Base-by-base conservation (phyloP, 2,888 invertebrate genomes). In the Octonoba sinensis region DNA sequence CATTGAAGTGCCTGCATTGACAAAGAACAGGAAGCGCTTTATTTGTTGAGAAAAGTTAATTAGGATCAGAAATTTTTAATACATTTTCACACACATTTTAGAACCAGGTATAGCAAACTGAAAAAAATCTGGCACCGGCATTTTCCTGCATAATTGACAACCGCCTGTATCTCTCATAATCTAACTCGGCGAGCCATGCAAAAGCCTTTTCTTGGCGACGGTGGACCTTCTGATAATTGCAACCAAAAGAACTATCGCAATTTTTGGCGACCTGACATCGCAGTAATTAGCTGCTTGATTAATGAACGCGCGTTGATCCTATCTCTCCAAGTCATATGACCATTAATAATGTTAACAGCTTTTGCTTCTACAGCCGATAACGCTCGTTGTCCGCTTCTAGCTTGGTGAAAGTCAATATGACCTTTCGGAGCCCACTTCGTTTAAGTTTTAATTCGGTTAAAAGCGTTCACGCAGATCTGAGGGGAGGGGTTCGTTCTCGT, bases 291-390 rank as follows among this genome's bases (percentile, higher is more conserved):
- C 56, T 24, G 27, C 6, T 66, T 81, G 79, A 81, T 81, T 81
- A 81, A 81, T 81, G 79, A 69, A 81, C 20, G 47, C 56, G 67
- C 46, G 24, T 24, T 72, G 79, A 81, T 74, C 60, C 54, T 81
- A 81, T 81, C 79, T 73, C 51, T 44, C 60, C 27, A 62, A 81
- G 73, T 73, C 72, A 64, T 64, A 73, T 72, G 64, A 36, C 67
- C 79, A 81, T 81, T 81, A 81, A 81, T 81, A 81, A 81, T 69
- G 73, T 69, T 81, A 73, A 74, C 79, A 81, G 72, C 73, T 81
- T 64, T 69, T 24, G 46, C 24, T 16, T 11, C 36, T 24, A 15
- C 60, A n/a, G 36, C 56, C 51, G 78, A 78, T 78, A 78, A 77
- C 65, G 44, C 62, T 51, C 62, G 27, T 22, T 44, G 20, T n/a